Base-by-base conservation (phyloP, 2,113 vertebrate genomes). In the Poeciliopsis retropinna region DNA sequence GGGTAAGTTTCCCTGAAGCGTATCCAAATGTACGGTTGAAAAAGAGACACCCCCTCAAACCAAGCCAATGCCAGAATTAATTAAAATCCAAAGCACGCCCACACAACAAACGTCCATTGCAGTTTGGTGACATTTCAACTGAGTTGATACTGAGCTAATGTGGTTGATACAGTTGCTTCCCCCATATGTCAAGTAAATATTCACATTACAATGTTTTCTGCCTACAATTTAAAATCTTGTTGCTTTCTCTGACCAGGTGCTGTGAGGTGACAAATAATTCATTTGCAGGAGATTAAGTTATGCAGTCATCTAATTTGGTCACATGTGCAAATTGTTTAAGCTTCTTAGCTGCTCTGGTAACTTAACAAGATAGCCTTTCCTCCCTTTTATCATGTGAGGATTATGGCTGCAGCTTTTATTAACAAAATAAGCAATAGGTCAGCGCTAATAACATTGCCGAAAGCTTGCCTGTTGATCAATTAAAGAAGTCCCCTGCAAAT, bases 61-160 rank as follows among this genome's bases (percentile, higher is more conserved):
- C 63, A 62, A 44, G 67, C 44, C 39, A 65, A 25, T 66, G 67
- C 70, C 70, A 71, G 27, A 44, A 32, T 63, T 72, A 60, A 88
- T 87, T 81, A 64, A 75, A 81, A 87, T 71, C 67, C 70, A 41
- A 72, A 70, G 28, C 39, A 25, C 70, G 1, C 79, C 89, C 79
- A 82, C 81, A 2, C 72, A 75, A 67, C 83, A 78, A 64, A 10
- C 12, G 6, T 73, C 41, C 62, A 31, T 29, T 30, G 57, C 77
- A 60, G 60, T 78, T 82, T 81, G 0, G 34, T 85, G 85, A 75
- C 78, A 84, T 85, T 74, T 82, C 32, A 31, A 60, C 67, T 41
- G 37, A 67, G 27, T 19, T 62, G 57, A 75, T 75, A 66, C 71
- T 73, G 47, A 1, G 62, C 71, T 71, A 64, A 73, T 67, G 67